Evolutionary conservation across 2,888 invertebrate genomes (phyloP).

Genomic region (Timandra comae): DNA sequence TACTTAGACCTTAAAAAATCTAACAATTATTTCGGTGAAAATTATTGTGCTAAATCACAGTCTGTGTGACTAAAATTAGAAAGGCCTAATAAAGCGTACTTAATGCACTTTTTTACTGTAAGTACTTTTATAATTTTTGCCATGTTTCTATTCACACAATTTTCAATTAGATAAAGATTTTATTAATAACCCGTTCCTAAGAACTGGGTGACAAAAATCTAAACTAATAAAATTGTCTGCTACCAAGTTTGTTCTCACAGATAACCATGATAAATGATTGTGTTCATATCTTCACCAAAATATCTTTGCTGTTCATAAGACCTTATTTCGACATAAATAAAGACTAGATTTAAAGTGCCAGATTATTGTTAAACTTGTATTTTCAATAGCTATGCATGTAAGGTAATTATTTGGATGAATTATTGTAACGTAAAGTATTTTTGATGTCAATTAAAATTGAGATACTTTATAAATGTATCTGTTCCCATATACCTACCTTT

Average conservation of each 20-base stretch:
- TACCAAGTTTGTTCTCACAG: constrained; percentile 40
- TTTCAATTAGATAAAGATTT: constrained; percentile 13
- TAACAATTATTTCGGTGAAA: no score
- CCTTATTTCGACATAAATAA: constrained; percentile 3
- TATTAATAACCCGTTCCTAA: constrained; percentile 10
- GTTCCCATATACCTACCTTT: no score
- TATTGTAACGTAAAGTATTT: constrained; percentile 31
- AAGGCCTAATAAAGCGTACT: no score
- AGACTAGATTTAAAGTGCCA: constrained; percentile 8
- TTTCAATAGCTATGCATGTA: no score
- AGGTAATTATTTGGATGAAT: constrained; percentile 40
- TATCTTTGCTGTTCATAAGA: constrained; percentile 17
- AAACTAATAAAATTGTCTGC: constrained; percentile 48
- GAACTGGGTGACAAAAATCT: constrained; percentile 35
- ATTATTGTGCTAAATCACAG: no score
- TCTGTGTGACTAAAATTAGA: no score
- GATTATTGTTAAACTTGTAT: no score
- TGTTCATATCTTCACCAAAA: constrained; percentile 23
- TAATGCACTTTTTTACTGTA: no score
- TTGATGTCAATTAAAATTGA: constrained; percentile 30
- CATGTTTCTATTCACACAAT: no score
- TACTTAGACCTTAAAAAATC: no score
- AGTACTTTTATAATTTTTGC: no score
- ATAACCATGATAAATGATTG: constrained; percentile 47
- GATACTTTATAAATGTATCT: not conserved